A percentile compares a stretch with the other conserved stretches of the same genome.
Conservation (phyloP, 2,888 invertebrate species). For the Uropetala carovei region DNA sequence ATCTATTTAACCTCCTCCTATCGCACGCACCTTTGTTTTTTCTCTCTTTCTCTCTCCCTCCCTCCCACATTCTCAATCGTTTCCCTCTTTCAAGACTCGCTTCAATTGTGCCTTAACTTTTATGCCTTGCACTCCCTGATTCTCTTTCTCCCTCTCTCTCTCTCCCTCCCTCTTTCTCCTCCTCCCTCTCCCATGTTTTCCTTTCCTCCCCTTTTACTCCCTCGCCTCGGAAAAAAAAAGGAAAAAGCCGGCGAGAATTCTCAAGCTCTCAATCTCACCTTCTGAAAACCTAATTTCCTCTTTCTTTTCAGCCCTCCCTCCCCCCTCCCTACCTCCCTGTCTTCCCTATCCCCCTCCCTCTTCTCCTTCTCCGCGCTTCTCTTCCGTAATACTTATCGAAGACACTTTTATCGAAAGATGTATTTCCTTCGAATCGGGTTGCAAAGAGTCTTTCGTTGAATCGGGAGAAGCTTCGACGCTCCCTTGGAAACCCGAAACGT, state of each 20-base stretch:
- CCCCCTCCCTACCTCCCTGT: neutral
- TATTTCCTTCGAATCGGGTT: neutral
- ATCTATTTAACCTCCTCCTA: slow-evolving; percentile 23
- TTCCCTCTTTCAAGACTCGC: neutral
- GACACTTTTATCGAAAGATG: neutral
- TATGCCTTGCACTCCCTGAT: neutral
- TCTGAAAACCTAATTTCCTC: neutral
- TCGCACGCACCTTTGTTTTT: neutral
- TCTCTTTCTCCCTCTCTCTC: neutral
- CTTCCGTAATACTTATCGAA: neutral
- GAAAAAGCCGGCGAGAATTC: neutral
- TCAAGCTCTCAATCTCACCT: slow-evolving; percentile 18
- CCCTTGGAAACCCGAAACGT: too few species aligned
- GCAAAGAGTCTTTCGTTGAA: too few species aligned
- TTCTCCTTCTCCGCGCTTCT: neutral
- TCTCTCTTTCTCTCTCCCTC: neutral
- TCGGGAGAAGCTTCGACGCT: too few species aligned
- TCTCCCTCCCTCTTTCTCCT: neutral
- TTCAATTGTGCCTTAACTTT: neutral
- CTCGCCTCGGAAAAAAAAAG: slow-evolving; percentile 12
- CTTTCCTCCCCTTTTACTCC: neutral
- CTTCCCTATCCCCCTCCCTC: neutral
- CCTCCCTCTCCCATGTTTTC: neutral
- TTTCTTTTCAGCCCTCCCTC: neutral
- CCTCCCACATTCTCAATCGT: neutral